These are phyloP conservation scores for Poeciliopsis retropinna DNA, from an alignment of 2,113 vertebrate genomes.

Conservation along the genomic window DNA sequence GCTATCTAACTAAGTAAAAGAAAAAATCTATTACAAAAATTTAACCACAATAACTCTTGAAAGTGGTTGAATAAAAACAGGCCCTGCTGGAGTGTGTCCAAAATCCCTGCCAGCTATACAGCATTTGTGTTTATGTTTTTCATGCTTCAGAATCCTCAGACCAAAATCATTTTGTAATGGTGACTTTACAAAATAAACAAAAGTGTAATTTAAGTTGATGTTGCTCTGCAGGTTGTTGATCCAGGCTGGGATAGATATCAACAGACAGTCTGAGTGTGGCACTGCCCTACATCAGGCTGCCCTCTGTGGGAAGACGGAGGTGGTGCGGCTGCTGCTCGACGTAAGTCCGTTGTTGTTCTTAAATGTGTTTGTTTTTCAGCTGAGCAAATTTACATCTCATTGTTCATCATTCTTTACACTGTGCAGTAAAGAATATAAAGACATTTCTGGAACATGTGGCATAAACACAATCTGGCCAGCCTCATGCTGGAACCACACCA, in stretches of 20 bases:
- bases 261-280: slow-evolving; percentile 95
- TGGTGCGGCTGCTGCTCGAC: slow-evolving; percentile 95
- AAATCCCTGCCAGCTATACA: neutral
- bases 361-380: slow-evolving; percentile 19
- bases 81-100: neutral
- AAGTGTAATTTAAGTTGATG: neutral
- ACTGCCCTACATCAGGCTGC: slow-evolving; percentile 96
- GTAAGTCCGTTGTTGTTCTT: slow-evolving; percentile 79
- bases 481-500: slow-evolving; percentile 7
- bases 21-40: neutral
- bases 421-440: slow-evolving; percentile 9
- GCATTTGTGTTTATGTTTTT: neutral
- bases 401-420: slow-evolving; percentile 22
- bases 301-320: slow-evolving; percentile 96
- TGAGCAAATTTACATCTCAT: slow-evolving; percentile 34
- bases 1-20: neutral
- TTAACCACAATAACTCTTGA: neutral
- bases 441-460: slow-evolving; percentile 20
- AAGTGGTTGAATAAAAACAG: neutral
- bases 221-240: slow-evolving; percentile 87
- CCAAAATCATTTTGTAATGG: neutral
- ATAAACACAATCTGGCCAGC: neutral
- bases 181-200: slow-evolving; percentile 4
- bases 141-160: neutral
- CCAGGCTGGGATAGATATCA: slow-evolving; percentile 96